phyloP scores from a whole-genome alignment of 2,888 invertebrate species.

The Barypeithes pellucidus region DNA sequence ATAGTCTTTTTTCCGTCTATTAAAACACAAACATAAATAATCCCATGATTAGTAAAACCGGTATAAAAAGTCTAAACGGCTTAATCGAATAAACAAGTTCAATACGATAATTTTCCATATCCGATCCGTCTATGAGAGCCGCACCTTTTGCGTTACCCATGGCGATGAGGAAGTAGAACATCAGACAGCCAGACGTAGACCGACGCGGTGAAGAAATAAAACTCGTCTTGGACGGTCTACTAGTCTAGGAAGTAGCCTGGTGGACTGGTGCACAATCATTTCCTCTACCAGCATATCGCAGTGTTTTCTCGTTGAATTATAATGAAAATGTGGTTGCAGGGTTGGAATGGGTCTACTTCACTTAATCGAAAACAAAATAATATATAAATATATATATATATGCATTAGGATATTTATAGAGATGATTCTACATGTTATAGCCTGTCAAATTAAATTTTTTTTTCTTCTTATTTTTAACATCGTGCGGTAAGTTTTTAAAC shows the following conservation, averaged over 20 bases:
- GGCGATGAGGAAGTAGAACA: conserved; percentile 31
- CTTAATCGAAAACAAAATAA: neutral
- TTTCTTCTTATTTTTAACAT: too few species aligned
- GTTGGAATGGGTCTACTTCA: neutral
- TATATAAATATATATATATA: neutral
- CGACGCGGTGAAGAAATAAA: conserved; percentile 19
- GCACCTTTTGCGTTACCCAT: conserved; percentile 28
- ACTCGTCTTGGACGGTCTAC: conserved; percentile 13
- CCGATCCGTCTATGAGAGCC: conserved; percentile 24
- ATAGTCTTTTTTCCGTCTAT: neutral
- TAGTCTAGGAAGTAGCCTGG: conserved; percentile 33
- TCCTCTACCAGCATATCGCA: conserved; percentile 35
- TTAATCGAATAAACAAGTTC: conserved; percentile 15
- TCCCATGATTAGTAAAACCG: neutral
- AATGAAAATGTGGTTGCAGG: neutral
- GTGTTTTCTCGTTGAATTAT: neutral
- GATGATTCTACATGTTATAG: too few species aligned
- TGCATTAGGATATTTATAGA: too few species aligned
- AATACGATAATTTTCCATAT: conserved; percentile 27
- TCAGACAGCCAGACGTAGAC: conserved; percentile 27
- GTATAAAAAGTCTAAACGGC: conserved; percentile 16
- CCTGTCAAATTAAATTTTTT: too few species aligned
- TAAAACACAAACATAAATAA: conserved; percentile 11
- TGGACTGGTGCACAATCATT: conserved; percentile 16
- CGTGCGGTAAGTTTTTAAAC: too few species aligned